Conservation (phyloP, 2,888 invertebrate genomes). For the Campaea margaritaria region DNA sequence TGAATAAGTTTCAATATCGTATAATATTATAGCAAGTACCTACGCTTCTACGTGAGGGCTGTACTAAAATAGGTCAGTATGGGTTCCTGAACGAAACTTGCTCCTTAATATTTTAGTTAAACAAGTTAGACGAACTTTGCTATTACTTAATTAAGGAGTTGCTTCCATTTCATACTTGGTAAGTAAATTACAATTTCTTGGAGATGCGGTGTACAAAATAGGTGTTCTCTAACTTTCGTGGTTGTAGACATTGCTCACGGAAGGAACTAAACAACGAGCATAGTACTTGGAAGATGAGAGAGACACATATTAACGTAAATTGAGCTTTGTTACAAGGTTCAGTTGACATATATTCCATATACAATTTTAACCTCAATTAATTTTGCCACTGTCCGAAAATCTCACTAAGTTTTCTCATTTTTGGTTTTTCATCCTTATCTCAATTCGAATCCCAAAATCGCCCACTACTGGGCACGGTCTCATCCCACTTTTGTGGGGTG, state of each 20-base stretch:
- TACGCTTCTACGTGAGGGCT: slow-evolving; percentile 15
- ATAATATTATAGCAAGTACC: not conserved
- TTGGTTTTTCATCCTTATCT: no score
- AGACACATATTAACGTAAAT: no score
- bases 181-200: slow-evolving; percentile 39
- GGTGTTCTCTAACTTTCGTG: slow-evolving; percentile 11
- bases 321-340: no score
- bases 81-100: slow-evolving; percentile 41
- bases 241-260: slow-evolving; percentile 2
- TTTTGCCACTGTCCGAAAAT: no score
- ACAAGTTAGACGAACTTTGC: slow-evolving; percentile 49
- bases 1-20: no score
- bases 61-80: slow-evolving; percentile 37
- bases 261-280: not conserved
- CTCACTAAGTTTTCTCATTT: no score
- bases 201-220: slow-evolving; percentile 24
- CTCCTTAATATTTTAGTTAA: slow-evolving; percentile 50
- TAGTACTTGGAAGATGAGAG: no score
- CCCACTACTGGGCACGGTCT: no score
- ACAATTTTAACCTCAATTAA: no score
- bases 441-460: no score
- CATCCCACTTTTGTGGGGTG: no score
- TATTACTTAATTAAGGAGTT: slow-evolving; percentile 49
- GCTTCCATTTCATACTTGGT: slow-evolving; percentile 39
- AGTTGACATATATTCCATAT: no score